phyloP scores from a whole-genome alignment of 2,888 invertebrate genomes.

The Pegoplata infirma region DNA sequence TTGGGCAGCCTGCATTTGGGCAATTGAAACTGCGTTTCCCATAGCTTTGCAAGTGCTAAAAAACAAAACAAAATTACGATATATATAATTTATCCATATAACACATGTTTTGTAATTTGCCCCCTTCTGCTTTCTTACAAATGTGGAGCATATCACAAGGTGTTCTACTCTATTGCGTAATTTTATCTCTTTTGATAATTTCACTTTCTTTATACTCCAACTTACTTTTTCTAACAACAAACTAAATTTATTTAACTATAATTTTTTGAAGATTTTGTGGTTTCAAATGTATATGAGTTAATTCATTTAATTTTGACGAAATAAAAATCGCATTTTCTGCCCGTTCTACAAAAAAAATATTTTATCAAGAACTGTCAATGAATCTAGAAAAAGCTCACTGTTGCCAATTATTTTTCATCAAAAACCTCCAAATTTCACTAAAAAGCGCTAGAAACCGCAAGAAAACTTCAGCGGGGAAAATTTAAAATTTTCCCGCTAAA shows the following conservation, averaged over 20 bases:
- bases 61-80: not conserved
- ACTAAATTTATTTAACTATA: conserved; percentile 2
- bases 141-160: conserved; percentile 10
- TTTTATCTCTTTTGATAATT: conserved; percentile 32
- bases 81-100: not conserved
- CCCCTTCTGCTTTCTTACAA: not conserved
- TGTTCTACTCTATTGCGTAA: conserved; percentile 51
- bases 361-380: not conserved
- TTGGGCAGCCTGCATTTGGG: conserved; percentile 60
- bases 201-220: not conserved
- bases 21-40: conserved; percentile 65
- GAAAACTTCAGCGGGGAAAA: too few species aligned
- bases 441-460: too few species aligned
- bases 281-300: conserved; percentile 1
- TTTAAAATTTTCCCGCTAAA: too few species aligned
- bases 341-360: not conserved
- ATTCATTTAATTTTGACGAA: conserved; percentile 17
- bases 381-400: too few species aligned
- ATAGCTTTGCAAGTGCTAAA: conserved; percentile 47
- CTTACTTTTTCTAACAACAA: conserved; percentile 27
- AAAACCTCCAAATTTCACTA: too few species aligned
- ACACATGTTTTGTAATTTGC: conserved; percentile 28
- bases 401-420: too few species aligned
- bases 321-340: not conserved
- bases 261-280: not conserved